Percentiles rank a stretch among this genome's conserved stretches.
Evolutionary conservation across 2,113 vertebrate genomes (phyloP).

Genomic region (Myodes glareolus): DNA sequence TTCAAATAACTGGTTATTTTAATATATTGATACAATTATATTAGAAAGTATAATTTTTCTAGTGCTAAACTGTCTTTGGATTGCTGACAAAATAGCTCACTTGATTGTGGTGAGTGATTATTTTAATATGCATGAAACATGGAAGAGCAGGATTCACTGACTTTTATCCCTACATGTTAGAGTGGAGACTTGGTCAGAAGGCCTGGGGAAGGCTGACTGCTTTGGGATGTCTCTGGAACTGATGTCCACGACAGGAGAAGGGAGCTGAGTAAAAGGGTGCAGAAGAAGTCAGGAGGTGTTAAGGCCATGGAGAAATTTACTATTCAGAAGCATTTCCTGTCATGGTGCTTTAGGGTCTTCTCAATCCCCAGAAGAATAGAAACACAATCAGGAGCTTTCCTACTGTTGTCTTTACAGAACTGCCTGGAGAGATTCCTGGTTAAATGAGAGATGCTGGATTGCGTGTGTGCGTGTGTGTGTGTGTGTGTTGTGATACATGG

Average conservation of each 20-base stretch:
- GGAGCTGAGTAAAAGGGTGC: neutral
- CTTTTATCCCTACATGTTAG: neutral
- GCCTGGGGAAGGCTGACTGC: neutral
- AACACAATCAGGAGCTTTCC: neutral
- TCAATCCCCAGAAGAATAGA: neutral
- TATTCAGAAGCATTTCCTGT: neutral
- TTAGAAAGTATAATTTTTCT: slow-evolving; percentile 36
- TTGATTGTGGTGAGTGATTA: neutral
- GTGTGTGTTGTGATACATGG: neutral
- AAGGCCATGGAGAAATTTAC: neutral
- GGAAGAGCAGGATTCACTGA: neutral
- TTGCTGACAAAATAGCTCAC: neutral
- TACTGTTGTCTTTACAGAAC: neutral
- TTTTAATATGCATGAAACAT: neutral
- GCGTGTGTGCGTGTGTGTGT: neutral
- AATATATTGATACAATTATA: neutral
- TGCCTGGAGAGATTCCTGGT: neutral
- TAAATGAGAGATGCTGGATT: neutral
- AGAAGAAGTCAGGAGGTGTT: neutral
- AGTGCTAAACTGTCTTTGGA: neutral
- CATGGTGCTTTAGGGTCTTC: neutral
- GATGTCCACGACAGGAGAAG: neutral
- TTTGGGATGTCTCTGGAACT: neutral
- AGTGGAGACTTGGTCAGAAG: neutral
- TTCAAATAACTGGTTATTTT: neutral